phyloP scores from a whole-genome alignment of 1,140 invertebrate species.

The Venturia canescens region DNA sequence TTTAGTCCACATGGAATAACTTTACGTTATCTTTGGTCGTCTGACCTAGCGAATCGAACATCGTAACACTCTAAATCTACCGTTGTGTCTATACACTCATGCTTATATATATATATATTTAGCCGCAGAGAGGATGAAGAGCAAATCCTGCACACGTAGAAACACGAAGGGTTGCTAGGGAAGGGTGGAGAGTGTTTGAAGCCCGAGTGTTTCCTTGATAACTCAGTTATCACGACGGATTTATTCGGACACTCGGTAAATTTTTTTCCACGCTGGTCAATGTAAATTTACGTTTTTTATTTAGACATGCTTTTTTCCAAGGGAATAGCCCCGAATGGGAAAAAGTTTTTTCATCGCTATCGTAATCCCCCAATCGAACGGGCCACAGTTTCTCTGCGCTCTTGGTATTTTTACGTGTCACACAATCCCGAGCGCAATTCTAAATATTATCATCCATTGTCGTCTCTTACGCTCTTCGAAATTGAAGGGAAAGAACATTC shows the following conservation, averaged over 20 bases:
- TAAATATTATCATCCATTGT: no score
- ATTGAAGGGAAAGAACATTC: no score
- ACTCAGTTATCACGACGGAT: constrained; percentile 44
- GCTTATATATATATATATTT: constrained; percentile 47
- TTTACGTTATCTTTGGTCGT: constrained; percentile 56
- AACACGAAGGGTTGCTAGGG: constrained; percentile 49
- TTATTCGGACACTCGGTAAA: constrained; percentile 46
- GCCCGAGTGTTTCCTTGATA: constrained; percentile 42
- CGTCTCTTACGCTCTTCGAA: no score
- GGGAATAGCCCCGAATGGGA: background rate
- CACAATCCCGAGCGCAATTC: background rate
- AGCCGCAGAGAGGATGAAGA: constrained; percentile 53
- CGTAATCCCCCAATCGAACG: constrained; percentile 45
- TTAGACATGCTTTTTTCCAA: constrained; percentile 32
- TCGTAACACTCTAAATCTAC: constrained; percentile 53
- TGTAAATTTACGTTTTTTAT: constrained; percentile 54
- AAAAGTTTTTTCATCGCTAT: constrained; percentile 33
- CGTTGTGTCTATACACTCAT: constrained; percentile 53
- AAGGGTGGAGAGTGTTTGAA: constrained; percentile 21
- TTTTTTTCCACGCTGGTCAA: constrained; percentile 57
- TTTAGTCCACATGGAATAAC: constrained; percentile 46
- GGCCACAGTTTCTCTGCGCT: background rate
- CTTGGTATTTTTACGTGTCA: background rate
- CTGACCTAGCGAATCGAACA: constrained; percentile 49
- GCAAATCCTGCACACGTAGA: constrained; percentile 55